Evolutionary conservation across 2,797 vertebrate genomes (phyloP), one percentile per base, ranked within the genome.

Genomic region (Clarias pachynema): DNA sequence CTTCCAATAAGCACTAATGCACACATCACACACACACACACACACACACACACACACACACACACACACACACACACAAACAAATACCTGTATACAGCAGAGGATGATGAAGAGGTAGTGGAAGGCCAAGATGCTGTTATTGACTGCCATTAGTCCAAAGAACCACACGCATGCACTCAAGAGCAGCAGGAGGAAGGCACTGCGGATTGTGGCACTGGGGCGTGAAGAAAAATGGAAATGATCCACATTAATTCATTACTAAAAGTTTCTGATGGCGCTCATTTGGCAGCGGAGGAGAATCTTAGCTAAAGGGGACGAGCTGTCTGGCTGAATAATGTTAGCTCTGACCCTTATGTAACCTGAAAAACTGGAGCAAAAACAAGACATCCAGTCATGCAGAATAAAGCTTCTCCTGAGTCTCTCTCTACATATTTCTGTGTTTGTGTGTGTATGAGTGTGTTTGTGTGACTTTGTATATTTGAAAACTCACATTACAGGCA

Each of bases 41-140:
- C 49, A 74, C n/a, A 65, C 31, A 80, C 20, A 37, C n/a, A 87
- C 24, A 82, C 12, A 85, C 59, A 80, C 24, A 82, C 31, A 65
- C n/a, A 70, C n/a, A 44, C 26, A 72, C 84, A 59, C 24, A 40
- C 7, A 44, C 49, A 74, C n/a, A 65, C 31, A 80, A 14, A 37
- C n/a, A 87, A 81, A 91, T 95, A 99, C 98, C 97, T 99, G 98
- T 89, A 99, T 92, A 31, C 97, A 95, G 91, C 97, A 99, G 92
- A 99, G 97, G 89, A 98, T 93, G 85, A 97, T 92, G 81, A 99
- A 98, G 94, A 99, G 97, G 95, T 99, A 99, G 95, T 99, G 96
- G 94, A 99, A 99, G 90, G 96, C 97, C 93, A 99, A 95, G 92
- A 99, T 94, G 92, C 97, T 99, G 96, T 99, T 98, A 95, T 99